These are phyloP conservation scores for Mungos mungo DNA, from an alignment of 2,113 vertebrate species.

Conservation along the genomic window DNA sequence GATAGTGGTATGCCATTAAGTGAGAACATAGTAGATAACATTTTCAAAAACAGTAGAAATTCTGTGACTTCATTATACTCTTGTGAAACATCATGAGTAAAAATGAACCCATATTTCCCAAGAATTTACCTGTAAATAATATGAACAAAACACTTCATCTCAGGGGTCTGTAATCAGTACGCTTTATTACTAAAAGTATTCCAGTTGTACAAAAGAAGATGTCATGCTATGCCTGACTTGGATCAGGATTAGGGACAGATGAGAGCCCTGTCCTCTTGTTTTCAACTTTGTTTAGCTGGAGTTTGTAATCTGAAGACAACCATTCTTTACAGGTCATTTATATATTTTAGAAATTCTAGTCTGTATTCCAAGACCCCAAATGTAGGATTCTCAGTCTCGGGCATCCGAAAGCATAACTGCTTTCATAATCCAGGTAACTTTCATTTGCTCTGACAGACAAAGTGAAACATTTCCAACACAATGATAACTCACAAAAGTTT, in stretches of 20 bases:
- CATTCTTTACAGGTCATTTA: neutral
- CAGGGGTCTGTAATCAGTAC: neutral
- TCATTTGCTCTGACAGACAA: conserved; percentile 62
- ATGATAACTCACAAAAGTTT: conserved; percentile 33
- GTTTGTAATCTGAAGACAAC: neutral
- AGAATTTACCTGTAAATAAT: neutral
- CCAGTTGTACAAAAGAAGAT: neutral
- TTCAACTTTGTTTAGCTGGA: neutral
- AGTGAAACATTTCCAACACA: conserved; percentile 48
- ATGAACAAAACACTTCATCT: neutral
- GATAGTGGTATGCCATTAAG: rapidly evolving
- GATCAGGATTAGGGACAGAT: neutral
- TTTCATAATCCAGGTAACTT: conserved; percentile 42
- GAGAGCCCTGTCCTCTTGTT: too few species aligned
- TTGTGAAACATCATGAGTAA: neutral
- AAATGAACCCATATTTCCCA: neutral
- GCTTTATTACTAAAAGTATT: neutral
- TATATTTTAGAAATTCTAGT: neutral
- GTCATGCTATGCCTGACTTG: rapidly evolving
- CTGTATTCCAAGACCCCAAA: neutral
- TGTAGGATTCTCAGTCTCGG: neutral
- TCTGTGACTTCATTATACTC: neutral
- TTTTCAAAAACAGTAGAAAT: neutral
- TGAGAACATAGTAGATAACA: neutral
- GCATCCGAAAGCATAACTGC: neutral